Percentiles rank a stretch among this genome's conserved stretches.
These are phyloP conservation scores for Lophius piscatorius DNA, from an alignment of 2,113 vertebrate species.

Conservation along the genomic window DNA sequence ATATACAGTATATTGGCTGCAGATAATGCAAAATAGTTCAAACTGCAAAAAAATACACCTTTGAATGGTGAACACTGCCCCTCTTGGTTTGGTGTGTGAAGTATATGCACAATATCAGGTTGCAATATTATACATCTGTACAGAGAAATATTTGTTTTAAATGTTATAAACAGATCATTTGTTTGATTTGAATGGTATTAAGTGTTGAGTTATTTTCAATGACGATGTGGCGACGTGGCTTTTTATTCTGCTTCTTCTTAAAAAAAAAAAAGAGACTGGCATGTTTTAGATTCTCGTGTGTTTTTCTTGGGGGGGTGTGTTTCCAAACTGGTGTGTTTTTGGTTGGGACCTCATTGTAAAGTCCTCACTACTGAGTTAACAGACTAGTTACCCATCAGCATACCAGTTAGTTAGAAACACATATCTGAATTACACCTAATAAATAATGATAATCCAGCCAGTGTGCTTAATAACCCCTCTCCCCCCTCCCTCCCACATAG, in stretches of 20 bases:
- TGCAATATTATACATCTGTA: conserved; percentile 84
- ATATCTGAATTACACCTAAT: conserved; percentile 57
- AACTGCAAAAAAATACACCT: conserved; percentile 51
- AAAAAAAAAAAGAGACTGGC: conserved; percentile 71
- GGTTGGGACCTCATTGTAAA: conserved; percentile 69
- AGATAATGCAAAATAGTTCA: conserved; percentile 55
- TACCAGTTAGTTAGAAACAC: conserved; percentile 35
- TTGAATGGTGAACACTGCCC: conserved; percentile 58
- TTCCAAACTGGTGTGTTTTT: conserved; percentile 57
- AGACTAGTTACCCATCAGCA: conserved; percentile 32
- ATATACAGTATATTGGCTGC: conserved; percentile 54
- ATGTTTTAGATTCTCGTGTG: conserved; percentile 78
- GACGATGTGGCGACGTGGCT: conserved; percentile 66
- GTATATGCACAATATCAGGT: conserved; percentile 85
- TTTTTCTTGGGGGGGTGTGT: conserved; percentile 34
- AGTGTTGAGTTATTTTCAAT: conserved; percentile 75
- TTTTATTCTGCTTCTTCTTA: conserved; percentile 73
- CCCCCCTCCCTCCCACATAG: conserved; percentile 56
- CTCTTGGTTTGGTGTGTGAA: conserved; percentile 70
- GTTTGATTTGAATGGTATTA: conserved; percentile 77
- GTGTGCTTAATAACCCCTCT: conserved; percentile 51
- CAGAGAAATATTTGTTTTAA: conserved; percentile 73
- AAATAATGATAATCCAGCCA: conserved; percentile 65
- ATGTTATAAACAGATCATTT: conserved; percentile 71
- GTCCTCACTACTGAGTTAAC: conserved; percentile 51